Evolutionary conservation across 1,140 invertebrate genomes (phyloP).

Genomic region (Drosophila littoralis): DNA sequence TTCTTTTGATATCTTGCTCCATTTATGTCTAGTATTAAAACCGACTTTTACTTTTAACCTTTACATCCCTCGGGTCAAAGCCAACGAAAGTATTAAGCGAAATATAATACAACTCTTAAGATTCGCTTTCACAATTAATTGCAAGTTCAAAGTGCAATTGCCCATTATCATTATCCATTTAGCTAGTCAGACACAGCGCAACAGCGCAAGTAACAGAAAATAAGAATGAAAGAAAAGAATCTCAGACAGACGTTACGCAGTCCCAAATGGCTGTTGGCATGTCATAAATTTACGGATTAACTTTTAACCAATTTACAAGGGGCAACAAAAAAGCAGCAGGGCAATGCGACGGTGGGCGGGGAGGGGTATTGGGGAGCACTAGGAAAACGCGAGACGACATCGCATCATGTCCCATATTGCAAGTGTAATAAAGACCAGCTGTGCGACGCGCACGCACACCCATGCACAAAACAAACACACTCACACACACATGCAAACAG

Average conservation of each 20-base stretch:
- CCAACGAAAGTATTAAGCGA: background rate
- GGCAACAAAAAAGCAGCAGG: slow-evolving; percentile 59
- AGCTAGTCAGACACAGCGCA: slow-evolving; percentile 67
- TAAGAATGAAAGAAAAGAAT: slow-evolving; percentile 20
- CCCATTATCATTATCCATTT: slow-evolving; percentile 78
- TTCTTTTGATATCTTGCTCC: no score
- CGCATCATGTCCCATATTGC: slow-evolving; percentile 76
- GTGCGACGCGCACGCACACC: slow-evolving; percentile 42
- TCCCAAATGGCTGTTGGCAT: slow-evolving; percentile 77
- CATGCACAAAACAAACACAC: slow-evolving; percentile 14
- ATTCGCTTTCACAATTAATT: slow-evolving; percentile 57
- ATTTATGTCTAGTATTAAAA: no score
- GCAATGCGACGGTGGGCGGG: background rate
- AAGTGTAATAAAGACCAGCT: slow-evolving; percentile 81
- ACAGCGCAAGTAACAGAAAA: slow-evolving; percentile 1
- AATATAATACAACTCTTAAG: slow-evolving; percentile 18
- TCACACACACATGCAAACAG: slow-evolving; percentile 15
- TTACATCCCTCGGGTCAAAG: background rate
- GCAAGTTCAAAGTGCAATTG: slow-evolving; percentile 74
- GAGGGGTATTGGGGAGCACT: background rate
- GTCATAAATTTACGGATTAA: slow-evolving; percentile 81
- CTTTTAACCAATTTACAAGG: slow-evolving; percentile 82
- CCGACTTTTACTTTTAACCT: background rate
- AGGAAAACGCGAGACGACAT: slow-evolving; percentile 32
- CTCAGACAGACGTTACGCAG: slow-evolving; percentile 49